Base-by-base conservation (phyloP, 2,888 invertebrate species). In the Zelleria hepariella region DNA sequence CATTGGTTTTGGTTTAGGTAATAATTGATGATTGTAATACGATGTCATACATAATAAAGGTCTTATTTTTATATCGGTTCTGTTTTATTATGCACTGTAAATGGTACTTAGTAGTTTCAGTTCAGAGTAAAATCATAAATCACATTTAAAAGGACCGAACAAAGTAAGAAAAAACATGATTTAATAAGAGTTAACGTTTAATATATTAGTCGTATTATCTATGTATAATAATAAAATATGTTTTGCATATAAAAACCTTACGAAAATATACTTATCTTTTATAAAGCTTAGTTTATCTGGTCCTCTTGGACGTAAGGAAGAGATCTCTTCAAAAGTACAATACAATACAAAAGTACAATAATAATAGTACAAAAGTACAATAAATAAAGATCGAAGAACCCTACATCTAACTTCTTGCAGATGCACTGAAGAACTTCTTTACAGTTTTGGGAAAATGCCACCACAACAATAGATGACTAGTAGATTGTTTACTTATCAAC, bases 1-100 rank as follows among this genome's bases (percentile, higher is more conserved):
- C 63, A 66, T 70, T 66, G 71, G 70, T 70, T 71, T 69, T 64
- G 71, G 69, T 67, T 65, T 68, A 69, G 69, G 66, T 65, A 61
- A 61, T 67, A 67, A 66, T 65, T 63, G 62, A 65, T 68, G 65
- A 68, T 60, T 64, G 59, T 64, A 67, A 57, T 64, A 62, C 63
- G 64, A 67, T 69, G 67, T 71, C 68, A 65, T 67, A 68, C 32
- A 42, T 42, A 60, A 68, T 70, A 71, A 71, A 71, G 67, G 68
- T 70, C 71, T 69, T 69, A 69, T 69, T 71, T 69, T 69, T 64
- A 58, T 57, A 58, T 55, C 26, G 21, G 10, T 21, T 57, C 52
- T 4, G 53, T 60, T 57, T 60, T 42, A 53, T 53, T 60, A 47
- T 26, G 5, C 15, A 20, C 23, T 57, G 4, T 32, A 48, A 48